Evolutionary conservation across 2,113 vertebrate species (phyloP).

Genomic region (Sprattus sprattus): DNA sequence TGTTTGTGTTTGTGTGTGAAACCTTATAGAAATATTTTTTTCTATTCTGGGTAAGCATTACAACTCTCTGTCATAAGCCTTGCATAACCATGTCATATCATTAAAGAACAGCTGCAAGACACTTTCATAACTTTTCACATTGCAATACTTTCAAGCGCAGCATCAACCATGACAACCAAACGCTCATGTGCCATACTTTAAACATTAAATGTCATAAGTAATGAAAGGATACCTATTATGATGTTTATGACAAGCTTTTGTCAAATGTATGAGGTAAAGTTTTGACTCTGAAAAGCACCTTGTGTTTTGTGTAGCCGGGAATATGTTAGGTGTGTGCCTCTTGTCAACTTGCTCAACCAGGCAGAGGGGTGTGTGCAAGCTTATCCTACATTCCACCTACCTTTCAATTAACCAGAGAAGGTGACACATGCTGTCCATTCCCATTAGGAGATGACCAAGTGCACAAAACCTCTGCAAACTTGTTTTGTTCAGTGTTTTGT

Average conservation of each 20-base stretch:
- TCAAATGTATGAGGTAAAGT: not conserved
- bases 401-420: not conserved
- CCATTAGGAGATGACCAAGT: too few species aligned
- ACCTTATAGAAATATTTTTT: too few species aligned
- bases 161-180: too few species aligned
- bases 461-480: too few species aligned
- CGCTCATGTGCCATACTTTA: not conserved
- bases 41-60: too few species aligned
- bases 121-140: too few species aligned
- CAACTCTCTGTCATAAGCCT: too few species aligned
- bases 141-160: too few species aligned
- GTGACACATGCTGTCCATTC: too few species aligned
- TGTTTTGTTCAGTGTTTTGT: too few species aligned
- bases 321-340: not conserved
- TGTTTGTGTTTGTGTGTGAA: too few species aligned
- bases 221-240: not conserved
- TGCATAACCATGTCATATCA: not conserved
- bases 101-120: too few species aligned
- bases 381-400: not conserved
- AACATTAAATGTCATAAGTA: not conserved
- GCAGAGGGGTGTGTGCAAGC: not conserved
- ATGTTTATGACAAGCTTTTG: not conserved
- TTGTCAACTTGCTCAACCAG: not conserved
- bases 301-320: not conserved
- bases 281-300: not conserved